Evolutionary conservation across 2,888 invertebrate genomes (phyloP).

Genomic region (Phalera bucephala): DNA sequence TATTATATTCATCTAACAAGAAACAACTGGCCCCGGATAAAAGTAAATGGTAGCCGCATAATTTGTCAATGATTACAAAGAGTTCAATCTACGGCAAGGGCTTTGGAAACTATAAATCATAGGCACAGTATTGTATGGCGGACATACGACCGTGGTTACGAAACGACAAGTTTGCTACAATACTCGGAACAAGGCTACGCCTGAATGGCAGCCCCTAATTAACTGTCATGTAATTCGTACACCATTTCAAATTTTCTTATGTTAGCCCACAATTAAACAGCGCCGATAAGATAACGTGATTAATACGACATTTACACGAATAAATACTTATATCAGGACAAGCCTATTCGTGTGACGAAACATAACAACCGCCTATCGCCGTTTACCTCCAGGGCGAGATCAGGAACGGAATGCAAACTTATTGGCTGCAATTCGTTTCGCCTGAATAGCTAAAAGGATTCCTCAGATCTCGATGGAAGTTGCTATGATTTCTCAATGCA

Average conservation of each 20-base stretch:
- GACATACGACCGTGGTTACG: conserved; percentile 67
- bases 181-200: conserved; percentile 54
- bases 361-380: neutral
- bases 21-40: conserved; percentile 45
- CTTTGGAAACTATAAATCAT: conserved; percentile 63
- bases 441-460: neutral
- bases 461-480: neutral
- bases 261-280: conserved; percentile 28
- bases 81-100: conserved; percentile 57
- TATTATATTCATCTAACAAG: conserved; percentile 38
- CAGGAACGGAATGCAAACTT: neutral
- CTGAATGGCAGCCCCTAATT: conserved; percentile 76
- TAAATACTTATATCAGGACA: neutral
- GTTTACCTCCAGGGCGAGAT: neutral
- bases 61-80: conserved; percentile 75
- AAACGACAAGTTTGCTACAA: conserved; percentile 60
- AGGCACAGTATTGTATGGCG: conserved; percentile 55
- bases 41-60: conserved; percentile 64
- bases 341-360: neutral
- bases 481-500: neutral
- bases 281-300: conserved; percentile 8
- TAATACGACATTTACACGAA: neutral
- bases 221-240: conserved; percentile 73
- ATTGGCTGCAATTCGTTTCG: neutral
- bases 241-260: conserved; percentile 33